Conservation (phyloP, 1,140 invertebrate species). For the Lordiphosa collinella region DNA sequence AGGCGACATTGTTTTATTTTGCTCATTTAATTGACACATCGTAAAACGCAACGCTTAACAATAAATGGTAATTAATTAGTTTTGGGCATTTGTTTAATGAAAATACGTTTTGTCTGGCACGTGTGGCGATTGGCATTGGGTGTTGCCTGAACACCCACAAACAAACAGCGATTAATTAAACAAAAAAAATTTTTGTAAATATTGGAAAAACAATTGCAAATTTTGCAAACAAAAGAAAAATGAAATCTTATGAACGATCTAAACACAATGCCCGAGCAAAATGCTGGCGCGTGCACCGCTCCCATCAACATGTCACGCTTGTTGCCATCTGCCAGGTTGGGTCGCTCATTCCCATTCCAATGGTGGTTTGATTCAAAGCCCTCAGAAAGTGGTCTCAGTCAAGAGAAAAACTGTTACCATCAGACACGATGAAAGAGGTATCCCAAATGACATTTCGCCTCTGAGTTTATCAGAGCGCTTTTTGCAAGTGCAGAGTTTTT, state of each 20-base stretch:
- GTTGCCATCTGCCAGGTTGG: no score
- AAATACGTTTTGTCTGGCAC: conserved; percentile 22
- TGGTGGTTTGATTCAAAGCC: no score
- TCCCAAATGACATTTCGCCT: no score
- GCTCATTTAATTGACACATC: conserved; percentile 62
- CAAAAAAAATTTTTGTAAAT: not conserved
- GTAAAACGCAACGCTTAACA: conserved; percentile 36
- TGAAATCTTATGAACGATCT: not conserved
- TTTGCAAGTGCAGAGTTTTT: no score
- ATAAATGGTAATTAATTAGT: conserved; percentile 56
- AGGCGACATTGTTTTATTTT: conserved; percentile 20
- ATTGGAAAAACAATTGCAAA: not conserved
- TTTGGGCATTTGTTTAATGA: conserved; percentile 12
- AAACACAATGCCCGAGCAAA: not conserved
- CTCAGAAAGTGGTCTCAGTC: no score
- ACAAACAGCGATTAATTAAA: not conserved
- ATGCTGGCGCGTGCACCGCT: conserved; percentile 4
- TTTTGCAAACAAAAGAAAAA: not conserved
- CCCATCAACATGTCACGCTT: conserved; percentile 3
- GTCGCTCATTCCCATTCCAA: no score
- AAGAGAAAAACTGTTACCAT: no score
- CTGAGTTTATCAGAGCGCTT: no score
- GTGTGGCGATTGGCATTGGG: conserved; percentile 18
- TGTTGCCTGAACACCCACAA: no score
- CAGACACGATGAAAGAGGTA: no score